Base-by-base conservation (phyloP, 64 coral and sea anemone species). In the Orbicella faveolata region DNA sequence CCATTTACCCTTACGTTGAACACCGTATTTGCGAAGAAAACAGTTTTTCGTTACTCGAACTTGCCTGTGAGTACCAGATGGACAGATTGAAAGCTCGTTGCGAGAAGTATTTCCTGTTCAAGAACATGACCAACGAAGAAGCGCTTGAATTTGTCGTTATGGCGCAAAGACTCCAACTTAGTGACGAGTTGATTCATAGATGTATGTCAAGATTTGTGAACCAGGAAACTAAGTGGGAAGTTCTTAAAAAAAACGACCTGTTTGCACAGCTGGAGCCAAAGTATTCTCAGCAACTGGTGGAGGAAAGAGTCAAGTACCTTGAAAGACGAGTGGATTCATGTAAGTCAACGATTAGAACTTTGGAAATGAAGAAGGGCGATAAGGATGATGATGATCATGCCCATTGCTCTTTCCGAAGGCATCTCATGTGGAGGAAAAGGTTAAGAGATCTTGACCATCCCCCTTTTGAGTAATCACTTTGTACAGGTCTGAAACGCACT, bases 1-100 rank as follows among this genome's bases (percentile, higher is more conserved):
- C 63, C 21, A 87, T 92, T 63, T 92, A 92, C 69, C 90, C 90
- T 79, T 67, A 83, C 55, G 80, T 83, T 67, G 61, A 83, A 65
- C 80, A 83, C 34, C 80, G 80, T 39, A 83, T 83, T 9, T 36
- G 16, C 41, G 74, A 89, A 34, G 75, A 89, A 21, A 89, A 89
- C 39, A 61, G 59, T 14, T 89, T 78, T 67, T 89, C 75, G 48
- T 79, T 89, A 18, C 59, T 89, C 18, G 87, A 89, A 18, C 75
- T 89, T 23, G 39, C 87, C 30, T 76, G 77, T 66, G 59, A 89
- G 36, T 89, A 79, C 41, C 87, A 89, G 74, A 61, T 89, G 36
- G 87, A 89, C 7, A 15, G 62, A 67, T 41, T 89, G 75, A 89
- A 39, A 51, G 55, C 35, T 44, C 87, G 87, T 16, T 89, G 87